These are phyloP conservation scores for Danio tinwini DNA, from an alignment of 2,797 vertebrate species.

Conservation along the genomic window DNA sequence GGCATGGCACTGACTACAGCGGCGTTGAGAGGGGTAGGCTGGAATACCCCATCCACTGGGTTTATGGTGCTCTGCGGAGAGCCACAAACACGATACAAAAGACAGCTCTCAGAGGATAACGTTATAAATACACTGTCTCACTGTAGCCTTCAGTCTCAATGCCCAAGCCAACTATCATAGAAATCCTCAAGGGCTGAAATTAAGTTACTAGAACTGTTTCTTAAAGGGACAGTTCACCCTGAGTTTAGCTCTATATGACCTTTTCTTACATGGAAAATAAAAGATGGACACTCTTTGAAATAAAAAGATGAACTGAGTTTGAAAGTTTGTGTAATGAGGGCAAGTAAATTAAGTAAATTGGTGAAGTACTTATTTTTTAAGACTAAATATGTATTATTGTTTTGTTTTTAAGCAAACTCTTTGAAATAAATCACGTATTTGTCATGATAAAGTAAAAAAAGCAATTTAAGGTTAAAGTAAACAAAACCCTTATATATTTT, in stretches of 20 bases:
- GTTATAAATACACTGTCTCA: slow-evolving; percentile 6
- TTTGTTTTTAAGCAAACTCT: too few species aligned
- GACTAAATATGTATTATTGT: too few species aligned
- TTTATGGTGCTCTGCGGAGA: slow-evolving; percentile 94
- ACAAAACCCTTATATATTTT: neutral
- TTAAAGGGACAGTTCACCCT: neutral
- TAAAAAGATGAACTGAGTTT: neutral
- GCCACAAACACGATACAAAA: slow-evolving; percentile 60
- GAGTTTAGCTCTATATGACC: neutral
- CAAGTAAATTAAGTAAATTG: neutral
- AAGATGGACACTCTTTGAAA: neutral
- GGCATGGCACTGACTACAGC: slow-evolving; percentile 91
- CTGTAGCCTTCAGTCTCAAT: neutral
- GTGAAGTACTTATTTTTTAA: neutral
- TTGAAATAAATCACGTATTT: too few species aligned
- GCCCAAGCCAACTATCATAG: slow-evolving; percentile 6
- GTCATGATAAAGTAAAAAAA: neutral
- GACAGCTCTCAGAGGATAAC: slow-evolving; percentile 38
- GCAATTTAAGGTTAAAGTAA: neutral
- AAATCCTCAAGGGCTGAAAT: neutral
- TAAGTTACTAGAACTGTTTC: neutral
- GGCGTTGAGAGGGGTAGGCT: slow-evolving; percentile 87
- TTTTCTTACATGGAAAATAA: neutral
- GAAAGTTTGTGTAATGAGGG: too few species aligned
- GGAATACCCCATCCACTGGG: slow-evolving; percentile 96